Percentiles rank a stretch among this genome's conserved stretches.
Evolutionary conservation across 2,113 vertebrate species (phyloP).

Genomic region (Protobothrops flavoviridis): DNA sequence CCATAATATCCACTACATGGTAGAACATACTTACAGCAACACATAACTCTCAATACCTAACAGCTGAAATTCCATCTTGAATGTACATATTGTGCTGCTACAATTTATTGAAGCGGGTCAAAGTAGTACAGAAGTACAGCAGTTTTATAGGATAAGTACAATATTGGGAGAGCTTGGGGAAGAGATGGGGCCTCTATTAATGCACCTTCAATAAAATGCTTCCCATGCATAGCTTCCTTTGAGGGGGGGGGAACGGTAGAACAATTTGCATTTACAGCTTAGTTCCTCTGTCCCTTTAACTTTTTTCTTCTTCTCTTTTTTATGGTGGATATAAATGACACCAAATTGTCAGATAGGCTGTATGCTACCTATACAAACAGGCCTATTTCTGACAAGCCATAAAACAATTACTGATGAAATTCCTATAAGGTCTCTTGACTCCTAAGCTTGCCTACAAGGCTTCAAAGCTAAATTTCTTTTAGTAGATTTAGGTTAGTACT

Average conservation of each 20-base stretch:
- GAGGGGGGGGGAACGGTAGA: constrained; percentile 60
- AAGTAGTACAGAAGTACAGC: constrained; percentile 25
- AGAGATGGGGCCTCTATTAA: constrained; percentile 75
- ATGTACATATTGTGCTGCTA: neutral
- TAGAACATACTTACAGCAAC: too few relatives aligned
- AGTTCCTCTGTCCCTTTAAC: constrained; percentile 88
- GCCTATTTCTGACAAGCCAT: constrained; percentile 82
- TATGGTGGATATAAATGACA: constrained; percentile 81
- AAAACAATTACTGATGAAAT: constrained; percentile 86
- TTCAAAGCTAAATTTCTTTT: constrained; percentile 70
- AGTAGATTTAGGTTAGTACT: constrained; percentile 53
- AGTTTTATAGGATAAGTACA: constrained; percentile 43
- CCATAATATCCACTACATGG: neutral
- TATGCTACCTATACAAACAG: constrained; percentile 83
- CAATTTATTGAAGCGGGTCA: neutral
- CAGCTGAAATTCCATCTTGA: neutral
- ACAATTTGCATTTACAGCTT: constrained; percentile 87
- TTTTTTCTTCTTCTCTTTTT: constrained; percentile 74
- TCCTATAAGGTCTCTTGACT: constrained; percentile 80
- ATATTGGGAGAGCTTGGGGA: constrained; percentile 62
- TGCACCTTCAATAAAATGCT: constrained; percentile 79
- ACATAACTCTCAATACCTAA: neutral
- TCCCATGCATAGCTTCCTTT: constrained; percentile 75
- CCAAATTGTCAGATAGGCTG: constrained; percentile 82
- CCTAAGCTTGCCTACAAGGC: constrained; percentile 67